phyloP scores from a whole-genome alignment of 23 tunicate species.

The Ascidia mentula region DNA sequence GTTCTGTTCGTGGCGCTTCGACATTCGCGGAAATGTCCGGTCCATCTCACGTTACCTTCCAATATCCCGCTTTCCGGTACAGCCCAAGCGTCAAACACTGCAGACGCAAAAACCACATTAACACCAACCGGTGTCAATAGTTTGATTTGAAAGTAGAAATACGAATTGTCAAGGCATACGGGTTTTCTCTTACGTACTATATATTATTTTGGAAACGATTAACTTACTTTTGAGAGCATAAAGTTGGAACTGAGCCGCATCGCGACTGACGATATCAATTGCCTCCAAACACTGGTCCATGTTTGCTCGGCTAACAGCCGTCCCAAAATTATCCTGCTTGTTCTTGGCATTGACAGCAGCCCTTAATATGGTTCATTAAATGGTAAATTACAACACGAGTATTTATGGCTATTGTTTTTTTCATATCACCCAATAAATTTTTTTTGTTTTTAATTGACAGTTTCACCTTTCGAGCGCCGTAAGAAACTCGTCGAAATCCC shows the following conservation, averaged over 20 bases:
- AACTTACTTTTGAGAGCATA: neutral
- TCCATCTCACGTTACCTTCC: conserved; percentile 65
- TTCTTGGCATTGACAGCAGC: neutral
- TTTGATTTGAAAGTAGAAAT: no score
- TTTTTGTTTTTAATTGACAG: neutral
- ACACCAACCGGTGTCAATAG: no score
- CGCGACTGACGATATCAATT: neutral
- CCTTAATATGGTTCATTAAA: neutral
- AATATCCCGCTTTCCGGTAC: conserved; percentile 49
- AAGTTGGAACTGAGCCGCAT: neutral
- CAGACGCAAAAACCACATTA: no score
- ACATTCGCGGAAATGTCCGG: conserved; percentile 72
- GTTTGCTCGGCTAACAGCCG: neutral
- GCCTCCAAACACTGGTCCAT: neutral
- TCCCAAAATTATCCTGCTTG: neutral
- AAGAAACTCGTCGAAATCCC: neutral
- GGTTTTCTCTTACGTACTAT: no score
- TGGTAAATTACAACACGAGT: neutral
- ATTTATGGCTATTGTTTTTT: no score
- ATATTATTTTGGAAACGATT: neutral
- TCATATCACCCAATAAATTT: no score
- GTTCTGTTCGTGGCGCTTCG: conserved; percentile 3
- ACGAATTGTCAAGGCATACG: no score
- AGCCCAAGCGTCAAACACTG: conserved; percentile 73
- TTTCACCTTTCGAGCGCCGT: neutral